Base-by-base conservation (phyloP, 1,140 invertebrate species). In the Plectrocnemia conspersa region DNA sequence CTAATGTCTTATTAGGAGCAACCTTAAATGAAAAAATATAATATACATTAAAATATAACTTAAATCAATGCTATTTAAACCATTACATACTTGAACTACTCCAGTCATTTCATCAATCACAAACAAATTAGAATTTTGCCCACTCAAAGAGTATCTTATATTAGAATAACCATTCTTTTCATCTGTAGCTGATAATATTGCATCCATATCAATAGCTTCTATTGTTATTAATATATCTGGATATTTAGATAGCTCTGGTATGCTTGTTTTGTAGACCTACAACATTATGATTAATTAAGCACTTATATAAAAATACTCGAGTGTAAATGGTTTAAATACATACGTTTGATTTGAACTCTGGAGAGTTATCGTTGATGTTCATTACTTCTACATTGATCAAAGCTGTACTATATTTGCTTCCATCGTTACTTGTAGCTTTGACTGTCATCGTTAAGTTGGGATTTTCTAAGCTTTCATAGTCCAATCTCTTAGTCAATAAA, bases 351-450 rank as follows among this genome's bases (percentile, higher is more conserved):
- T 78, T 77, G 66, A 91, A 91, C 38, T 77, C 71, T 0, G 89
- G 89, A 60, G 78, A 77, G 65, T 92, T 89, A 64, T 92, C 88
- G 64, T 91, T 92, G 0, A 86, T 77, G 65, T 91, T 89, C 56
- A 80, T 69, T 22, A 88, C 76, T 53, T 83, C 79, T 10, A 90
- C 77, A 5, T 82, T 78, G 2, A 90, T 77, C 54, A 81, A 84
- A 0, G 86, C 83, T 54, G 80, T 78, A 50, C 80, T 83, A 63
- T 83, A 76, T 45, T 79, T 82, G 44, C 82, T 79, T 2, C 80
- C 80, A 64, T 87, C 85, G 42, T 79, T 82, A 23, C 81, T 81
- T 2, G 82, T 77, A 1, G 87, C 87, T 62, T 82, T 77, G 1
- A 89, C 85, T 63, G 83, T 81, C 33, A 91, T 80, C 10, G 77